Evolutionary conservation across 2,888 invertebrate species (phyloP).

Genomic region (Abrostola tripartita): DNA sequence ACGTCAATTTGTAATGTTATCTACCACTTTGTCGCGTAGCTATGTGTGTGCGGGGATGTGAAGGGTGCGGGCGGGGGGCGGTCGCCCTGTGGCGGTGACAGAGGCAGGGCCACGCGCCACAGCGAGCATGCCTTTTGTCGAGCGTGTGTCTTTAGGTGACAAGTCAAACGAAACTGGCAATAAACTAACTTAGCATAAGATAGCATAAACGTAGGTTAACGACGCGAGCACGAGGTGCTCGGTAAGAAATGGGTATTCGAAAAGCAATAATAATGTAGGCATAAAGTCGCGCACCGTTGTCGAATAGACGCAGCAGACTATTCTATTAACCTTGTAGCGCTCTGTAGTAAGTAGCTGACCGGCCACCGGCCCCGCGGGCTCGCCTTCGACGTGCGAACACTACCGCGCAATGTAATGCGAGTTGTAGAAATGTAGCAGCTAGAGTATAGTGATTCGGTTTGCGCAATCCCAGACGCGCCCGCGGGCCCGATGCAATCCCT

Average conservation of each 20-base stretch:
- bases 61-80: conserved; percentile 61
- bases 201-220: conserved; percentile 75
- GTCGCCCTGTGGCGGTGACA: conserved; percentile 64
- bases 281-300: conserved; percentile 84
- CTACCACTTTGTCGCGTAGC: conserved; percentile 1
- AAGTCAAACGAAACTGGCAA: conserved; percentile 84
- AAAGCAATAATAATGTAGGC: conserved; percentile 88
- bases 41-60: conserved; percentile 21
- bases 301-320: conserved; percentile 74
- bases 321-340: conserved; percentile 68
- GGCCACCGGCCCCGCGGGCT: conserved; percentile 30
- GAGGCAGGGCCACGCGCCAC: conserved; percentile 72
- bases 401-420: conserved; percentile 27
- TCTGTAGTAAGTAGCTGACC: conserved; percentile 63
- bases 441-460: conserved; percentile 44
- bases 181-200: conserved; percentile 81
- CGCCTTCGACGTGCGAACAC: conserved; percentile 19
- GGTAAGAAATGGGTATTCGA: conserved; percentile 87
- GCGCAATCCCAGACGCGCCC: conserved; percentile 29
- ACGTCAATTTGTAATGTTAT: conserved; percentile 6
- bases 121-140: conserved; percentile 82
- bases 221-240: conserved; percentile 84
- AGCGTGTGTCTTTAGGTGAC: conserved; percentile 78
- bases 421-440: conserved; percentile 51
- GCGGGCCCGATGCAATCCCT: conserved; percentile 58